Evolutionary conservation across 2,797 vertebrate species (phyloP).

Genomic region (Poecilia picta): DNA sequence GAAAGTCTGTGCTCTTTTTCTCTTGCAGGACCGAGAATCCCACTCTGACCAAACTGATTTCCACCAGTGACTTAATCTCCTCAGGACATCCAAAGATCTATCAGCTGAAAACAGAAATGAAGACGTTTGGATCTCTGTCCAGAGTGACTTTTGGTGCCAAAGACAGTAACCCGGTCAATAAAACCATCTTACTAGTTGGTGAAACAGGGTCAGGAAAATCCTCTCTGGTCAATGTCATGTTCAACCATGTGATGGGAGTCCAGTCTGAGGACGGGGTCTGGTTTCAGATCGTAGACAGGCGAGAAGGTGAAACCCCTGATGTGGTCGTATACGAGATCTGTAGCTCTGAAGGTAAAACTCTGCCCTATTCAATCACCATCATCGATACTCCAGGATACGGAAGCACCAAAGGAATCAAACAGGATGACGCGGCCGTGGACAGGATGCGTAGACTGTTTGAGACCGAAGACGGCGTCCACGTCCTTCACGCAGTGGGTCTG

Average conservation of each 20-base stretch:
- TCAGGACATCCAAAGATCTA: background rate
- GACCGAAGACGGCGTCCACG: no score
- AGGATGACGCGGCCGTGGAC: background rate
- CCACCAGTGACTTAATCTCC: background rate
- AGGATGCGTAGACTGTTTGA: background rate
- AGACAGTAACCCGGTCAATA: background rate
- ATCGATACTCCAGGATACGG: background rate
- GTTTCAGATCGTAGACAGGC: background rate
- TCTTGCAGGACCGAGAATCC: background rate
- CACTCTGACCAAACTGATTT: background rate
- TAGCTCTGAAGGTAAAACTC: background rate
- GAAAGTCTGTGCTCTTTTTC: background rate
- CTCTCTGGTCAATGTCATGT: background rate
- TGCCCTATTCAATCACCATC: background rate
- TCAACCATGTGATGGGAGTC: background rate
- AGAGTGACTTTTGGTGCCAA: background rate
- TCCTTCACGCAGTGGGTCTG: no score
- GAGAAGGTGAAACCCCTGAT: background rate
- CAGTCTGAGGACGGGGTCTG: background rate
- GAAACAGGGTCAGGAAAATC: background rate
- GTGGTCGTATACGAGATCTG: background rate
- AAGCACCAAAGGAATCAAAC: background rate
- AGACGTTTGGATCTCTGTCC: background rate
- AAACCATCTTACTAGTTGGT: background rate
- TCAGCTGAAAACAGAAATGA: background rate